These are phyloP conservation scores for Lepisosteus oculatus DNA, from an alignment of 2,113 vertebrate genomes.

Conservation along the genomic window DNA sequence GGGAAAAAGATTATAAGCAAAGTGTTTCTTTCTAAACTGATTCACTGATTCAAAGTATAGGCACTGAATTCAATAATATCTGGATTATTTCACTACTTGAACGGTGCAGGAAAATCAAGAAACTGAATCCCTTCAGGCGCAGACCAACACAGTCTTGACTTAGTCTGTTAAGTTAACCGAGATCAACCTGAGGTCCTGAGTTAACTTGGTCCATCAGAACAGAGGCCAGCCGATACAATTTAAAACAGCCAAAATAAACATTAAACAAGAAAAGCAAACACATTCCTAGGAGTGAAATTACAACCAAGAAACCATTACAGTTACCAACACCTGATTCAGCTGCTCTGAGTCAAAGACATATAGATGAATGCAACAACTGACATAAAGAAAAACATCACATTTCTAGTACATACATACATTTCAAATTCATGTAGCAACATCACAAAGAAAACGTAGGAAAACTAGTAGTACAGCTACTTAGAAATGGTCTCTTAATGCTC, in stretches of 20 bases:
- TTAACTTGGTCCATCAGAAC: too few relatives aligned
- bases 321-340: conserved; percentile 28
- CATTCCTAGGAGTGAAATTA: not conserved
- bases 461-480: not conserved
- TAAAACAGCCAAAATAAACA: too few relatives aligned
- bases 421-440: not conserved
- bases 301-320: conserved; percentile 28
- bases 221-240: too few relatives aligned
- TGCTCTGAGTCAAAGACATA: conserved; percentile 21
- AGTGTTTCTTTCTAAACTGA: too few relatives aligned
- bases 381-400: not conserved
- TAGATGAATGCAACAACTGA: not conserved
- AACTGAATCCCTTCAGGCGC: not conserved
- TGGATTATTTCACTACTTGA: not conserved
- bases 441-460: not conserved
- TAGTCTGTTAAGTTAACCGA: too few relatives aligned
- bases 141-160: too few relatives aligned
- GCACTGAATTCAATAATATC: not conserved
- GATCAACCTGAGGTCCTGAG: too few relatives aligned
- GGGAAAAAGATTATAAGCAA: too few relatives aligned
- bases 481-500: conserved; percentile 32
- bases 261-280: too few relatives aligned
- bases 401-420: not conserved
- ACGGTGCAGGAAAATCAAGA: not conserved
- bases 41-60: too few relatives aligned